A percentile compares a stretch with the other conserved stretches of the same genome.
Conservation (phyloP, 2,888 invertebrate species). For the Diploptera punctata region DNA sequence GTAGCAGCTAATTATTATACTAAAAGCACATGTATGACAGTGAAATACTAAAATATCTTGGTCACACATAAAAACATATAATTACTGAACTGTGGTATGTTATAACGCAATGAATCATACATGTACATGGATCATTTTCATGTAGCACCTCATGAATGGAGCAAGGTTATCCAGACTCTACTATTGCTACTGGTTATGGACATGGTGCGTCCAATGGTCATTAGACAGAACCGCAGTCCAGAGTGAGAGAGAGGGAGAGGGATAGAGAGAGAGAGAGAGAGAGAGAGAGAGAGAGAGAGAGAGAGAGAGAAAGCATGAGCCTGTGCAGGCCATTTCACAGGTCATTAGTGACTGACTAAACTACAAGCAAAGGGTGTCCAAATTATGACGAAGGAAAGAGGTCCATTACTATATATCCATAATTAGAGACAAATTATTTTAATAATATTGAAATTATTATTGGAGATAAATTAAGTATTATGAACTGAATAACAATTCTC, state of each 20-base stretch:
- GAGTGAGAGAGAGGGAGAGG: not conserved
- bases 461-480: too few species aligned
- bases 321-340: conserved; percentile 21
- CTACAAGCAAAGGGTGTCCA: not conserved
- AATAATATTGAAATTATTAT: too few species aligned
- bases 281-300: not conserved
- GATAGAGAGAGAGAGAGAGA: too few species aligned
- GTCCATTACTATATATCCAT: too few species aligned
- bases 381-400: too few species aligned
- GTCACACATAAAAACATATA: not conserved
- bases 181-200: conserved; percentile 1
- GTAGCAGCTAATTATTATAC: not conserved
- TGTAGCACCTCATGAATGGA: not conserved
- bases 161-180: not conserved
- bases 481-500: too few species aligned
- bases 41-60: too few species aligned
- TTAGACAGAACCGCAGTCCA: conserved; percentile 8
- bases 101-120: not conserved
- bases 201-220: not conserved
- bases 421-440: too few species aligned
- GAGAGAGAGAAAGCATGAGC: not conserved
- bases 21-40: not conserved
- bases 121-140: not conserved
- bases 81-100: not conserved
- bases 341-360: conserved; percentile 24